phyloP scores from a whole-genome alignment of 1,140 invertebrate species.

The Acromyrmex charruanus region DNA sequence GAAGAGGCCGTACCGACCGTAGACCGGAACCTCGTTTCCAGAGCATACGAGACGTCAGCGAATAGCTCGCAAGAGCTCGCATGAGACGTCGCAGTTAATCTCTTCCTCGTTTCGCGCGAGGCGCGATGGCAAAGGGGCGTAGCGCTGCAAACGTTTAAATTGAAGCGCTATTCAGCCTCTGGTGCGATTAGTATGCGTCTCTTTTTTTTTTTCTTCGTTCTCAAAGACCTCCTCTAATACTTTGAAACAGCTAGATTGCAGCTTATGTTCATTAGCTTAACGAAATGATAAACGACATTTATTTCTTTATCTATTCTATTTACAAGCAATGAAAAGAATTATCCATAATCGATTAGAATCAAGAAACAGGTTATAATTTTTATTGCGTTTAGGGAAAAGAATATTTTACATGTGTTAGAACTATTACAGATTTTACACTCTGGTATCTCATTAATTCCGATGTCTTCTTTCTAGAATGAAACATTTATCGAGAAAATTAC shows the following conservation, averaged over 20 bases:
- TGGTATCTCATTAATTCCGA: neutral
- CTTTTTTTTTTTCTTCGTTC: neutral
- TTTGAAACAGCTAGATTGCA: neutral
- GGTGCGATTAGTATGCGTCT: conserved; percentile 31
- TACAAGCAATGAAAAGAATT: neutral
- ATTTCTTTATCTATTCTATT: conserved; percentile 23
- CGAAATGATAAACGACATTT: conserved; percentile 25
- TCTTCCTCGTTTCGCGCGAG: conserved; percentile 58
- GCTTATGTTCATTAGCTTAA: conserved; percentile 13
- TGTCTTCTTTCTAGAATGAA: neutral
- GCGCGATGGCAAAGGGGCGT: conserved; percentile 45
- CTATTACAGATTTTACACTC: neutral
- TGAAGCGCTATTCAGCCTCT: conserved; percentile 53
- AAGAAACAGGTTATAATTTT: neutral
- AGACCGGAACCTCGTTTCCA: conserved; percentile 41
- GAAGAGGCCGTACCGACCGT: conserved; percentile 25
- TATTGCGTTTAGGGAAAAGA: neutral
- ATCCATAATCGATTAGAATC: neutral
- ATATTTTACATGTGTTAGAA: neutral
- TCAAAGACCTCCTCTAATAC: neutral
- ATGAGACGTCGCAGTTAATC: conserved; percentile 64
- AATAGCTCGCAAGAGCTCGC: conserved; percentile 42
- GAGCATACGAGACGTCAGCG: conserved; percentile 53
- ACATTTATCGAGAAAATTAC: neutral
- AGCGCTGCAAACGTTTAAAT: conserved; percentile 47